phyloP scores from a whole-genome alignment of 2,888 invertebrate genomes.

The Synergus japonicus region DNA sequence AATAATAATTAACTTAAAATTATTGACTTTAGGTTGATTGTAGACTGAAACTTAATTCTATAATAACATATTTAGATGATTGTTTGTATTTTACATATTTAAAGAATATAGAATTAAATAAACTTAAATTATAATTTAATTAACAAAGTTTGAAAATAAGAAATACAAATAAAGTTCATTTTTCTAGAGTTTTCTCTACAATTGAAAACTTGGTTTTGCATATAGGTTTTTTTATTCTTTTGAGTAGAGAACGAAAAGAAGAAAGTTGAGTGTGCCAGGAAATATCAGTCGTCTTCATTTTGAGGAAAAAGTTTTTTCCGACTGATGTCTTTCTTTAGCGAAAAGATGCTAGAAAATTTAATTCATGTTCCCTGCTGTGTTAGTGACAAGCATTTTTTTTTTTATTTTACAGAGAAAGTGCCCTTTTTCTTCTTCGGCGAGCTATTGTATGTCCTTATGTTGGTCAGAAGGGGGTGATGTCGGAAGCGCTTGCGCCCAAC shows the following conservation, averaged over 20 bases:
- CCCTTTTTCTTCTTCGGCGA: slow-evolving; percentile 45
- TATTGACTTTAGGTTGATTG: too few relatives aligned
- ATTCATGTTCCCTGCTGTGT: slow-evolving; percentile 44
- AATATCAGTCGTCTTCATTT: neutral
- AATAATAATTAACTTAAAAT: too few relatives aligned
- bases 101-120: too few relatives aligned
- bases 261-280: slow-evolving; percentile 6
- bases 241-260: neutral
- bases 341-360: slow-evolving; percentile 37
- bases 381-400: slow-evolving; percentile 56
- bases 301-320: neutral
- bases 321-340: neutral
- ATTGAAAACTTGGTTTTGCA: neutral
- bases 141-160: too few relatives aligned
- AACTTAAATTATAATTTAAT: too few relatives aligned
- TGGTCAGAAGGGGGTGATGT: slow-evolving; percentile 50
- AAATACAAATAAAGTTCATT: too few relatives aligned
- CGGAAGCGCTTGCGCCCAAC: slow-evolving; percentile 64
- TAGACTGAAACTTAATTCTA: too few relatives aligned
- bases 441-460: slow-evolving; percentile 42
- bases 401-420: slow-evolving; percentile 53
- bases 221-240: neutral
- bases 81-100: too few relatives aligned
- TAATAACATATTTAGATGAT: too few relatives aligned
- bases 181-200: neutral